A percentile compares a stretch with the other conserved stretches of the same genome.
Conservation (phyloP, 2,797 vertebrate genomes). For the Coregonus ussuriensis region DNA sequence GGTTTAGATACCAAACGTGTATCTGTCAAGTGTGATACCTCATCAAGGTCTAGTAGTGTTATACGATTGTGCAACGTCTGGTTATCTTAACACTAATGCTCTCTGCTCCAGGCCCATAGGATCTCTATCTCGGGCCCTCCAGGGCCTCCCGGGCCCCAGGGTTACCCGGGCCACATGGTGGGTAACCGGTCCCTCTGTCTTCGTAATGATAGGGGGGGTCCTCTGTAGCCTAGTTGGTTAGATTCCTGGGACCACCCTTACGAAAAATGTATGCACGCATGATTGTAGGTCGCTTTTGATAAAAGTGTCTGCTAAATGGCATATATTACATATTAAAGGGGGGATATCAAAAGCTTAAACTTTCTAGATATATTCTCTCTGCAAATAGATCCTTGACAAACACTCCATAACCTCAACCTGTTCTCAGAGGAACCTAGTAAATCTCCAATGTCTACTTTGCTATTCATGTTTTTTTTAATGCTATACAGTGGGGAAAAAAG, state of each 20-base stretch:
- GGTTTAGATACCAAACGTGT: not conserved
- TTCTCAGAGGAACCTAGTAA: not conserved
- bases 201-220: not conserved
- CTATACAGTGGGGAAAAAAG: too few species aligned
- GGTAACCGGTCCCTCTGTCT: conserved; percentile 10
- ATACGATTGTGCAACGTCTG: not conserved
- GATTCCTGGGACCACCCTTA: too few species aligned
- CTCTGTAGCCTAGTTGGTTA: too few species aligned
- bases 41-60: not conserved
- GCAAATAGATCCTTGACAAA: too few species aligned
- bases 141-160: conserved; percentile 67
- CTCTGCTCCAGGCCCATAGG: conserved; percentile 66
- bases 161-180: conserved; percentile 70
- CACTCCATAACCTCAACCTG: not conserved
- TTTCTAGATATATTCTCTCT: not conserved
- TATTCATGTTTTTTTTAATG: not conserved
- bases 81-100: not conserved
- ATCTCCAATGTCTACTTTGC: not conserved
- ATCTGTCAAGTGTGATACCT: not conserved
- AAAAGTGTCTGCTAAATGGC: too few species aligned
- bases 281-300: too few species aligned
- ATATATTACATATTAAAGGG: too few species aligned
- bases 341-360: not conserved
- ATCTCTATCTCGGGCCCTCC: conserved; percentile 79
- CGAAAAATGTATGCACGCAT: too few species aligned